Percentiles rank a stretch among this genome's conserved stretches.
Conservation (phyloP, 2,113 vertebrate genomes). For the Poicephalus meyeri region DNA sequence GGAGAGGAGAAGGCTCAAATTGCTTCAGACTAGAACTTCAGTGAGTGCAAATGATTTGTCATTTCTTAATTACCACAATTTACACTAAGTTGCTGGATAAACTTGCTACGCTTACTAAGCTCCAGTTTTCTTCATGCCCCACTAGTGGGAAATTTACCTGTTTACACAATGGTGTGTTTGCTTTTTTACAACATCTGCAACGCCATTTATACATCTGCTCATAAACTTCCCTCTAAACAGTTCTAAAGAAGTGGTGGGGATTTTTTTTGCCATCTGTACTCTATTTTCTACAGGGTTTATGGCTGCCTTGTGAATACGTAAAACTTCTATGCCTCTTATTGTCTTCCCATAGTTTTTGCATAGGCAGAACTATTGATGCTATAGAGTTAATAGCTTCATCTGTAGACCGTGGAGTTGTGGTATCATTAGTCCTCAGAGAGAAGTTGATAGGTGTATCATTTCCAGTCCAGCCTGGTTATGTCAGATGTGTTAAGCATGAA, state of each 20-base stretch:
- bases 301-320: neutral
- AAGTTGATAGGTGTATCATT: neutral
- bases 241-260: neutral
- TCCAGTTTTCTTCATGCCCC: neutral
- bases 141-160: neutral
- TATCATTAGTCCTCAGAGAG: neutral
- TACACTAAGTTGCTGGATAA: neutral
- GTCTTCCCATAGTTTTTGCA: neutral
- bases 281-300: neutral
- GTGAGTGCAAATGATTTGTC: neutral
- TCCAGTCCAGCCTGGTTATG: neutral
- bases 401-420: accelerated
- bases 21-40: neutral
- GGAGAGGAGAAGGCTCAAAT: neutral
- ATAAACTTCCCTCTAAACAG: neutral
- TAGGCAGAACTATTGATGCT: neutral
- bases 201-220: neutral
- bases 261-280: neutral
- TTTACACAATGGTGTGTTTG: neutral
- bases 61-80: neutral
- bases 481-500: neutral
- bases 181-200: neutral
- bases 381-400: neutral
- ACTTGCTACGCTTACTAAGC: neutral
- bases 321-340: neutral